Base-by-base conservation (phyloP, 2,888 invertebrate genomes). In the Ceriagrion tenellum region DNA sequence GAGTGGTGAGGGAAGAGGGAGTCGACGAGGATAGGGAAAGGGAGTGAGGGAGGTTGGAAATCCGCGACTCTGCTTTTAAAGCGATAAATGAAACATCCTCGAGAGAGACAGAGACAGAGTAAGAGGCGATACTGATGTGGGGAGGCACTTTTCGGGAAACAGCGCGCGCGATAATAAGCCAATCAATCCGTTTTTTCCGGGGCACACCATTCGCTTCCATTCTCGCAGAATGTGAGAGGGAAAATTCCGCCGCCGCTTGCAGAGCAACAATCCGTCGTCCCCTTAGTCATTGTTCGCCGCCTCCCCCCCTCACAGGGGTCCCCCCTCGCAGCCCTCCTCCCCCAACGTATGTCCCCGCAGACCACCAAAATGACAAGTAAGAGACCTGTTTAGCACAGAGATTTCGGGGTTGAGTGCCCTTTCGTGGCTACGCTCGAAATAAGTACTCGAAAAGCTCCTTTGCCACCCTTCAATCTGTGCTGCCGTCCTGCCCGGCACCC, bases 331-430 rank as follows among this genome's bases (percentile, higher is more conserved):
- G 16, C 63, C 8, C 23, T 30, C 55, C 55, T n/a, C 20, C 47
- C 26, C 69, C 4, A 13, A 23, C n/a, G 12, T 16, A 81, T 13
- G 26, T n/a, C 3, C 35, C 13, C 16, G 35, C 35, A 63, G 30
- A n/a, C 35, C 90, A 35, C 47, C 56, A 12, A n/a, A 35, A 56
- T 35, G 59, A 40, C 0, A 6, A 4, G 74, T 74, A 93, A 93
- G 93, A 59, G 93, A 74, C 69, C 93, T 47, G 93, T 74, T 93
- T 93, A 93, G 55, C 74, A 16, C 47, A n/a, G 55, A 93, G 93
- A 93, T 93, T 93, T 93, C 69, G 93, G 93, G 63, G 63, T 93
- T 93, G 69, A 93, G 93, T 69, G 47, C 55, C 93, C 93, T 91
- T 91, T 63, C 91, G 56, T 63, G 59, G 23, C 91, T 63, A 26